Conservation (phyloP, 1,140 invertebrate genomes). For the Brachionus manjavacas region DNA sequence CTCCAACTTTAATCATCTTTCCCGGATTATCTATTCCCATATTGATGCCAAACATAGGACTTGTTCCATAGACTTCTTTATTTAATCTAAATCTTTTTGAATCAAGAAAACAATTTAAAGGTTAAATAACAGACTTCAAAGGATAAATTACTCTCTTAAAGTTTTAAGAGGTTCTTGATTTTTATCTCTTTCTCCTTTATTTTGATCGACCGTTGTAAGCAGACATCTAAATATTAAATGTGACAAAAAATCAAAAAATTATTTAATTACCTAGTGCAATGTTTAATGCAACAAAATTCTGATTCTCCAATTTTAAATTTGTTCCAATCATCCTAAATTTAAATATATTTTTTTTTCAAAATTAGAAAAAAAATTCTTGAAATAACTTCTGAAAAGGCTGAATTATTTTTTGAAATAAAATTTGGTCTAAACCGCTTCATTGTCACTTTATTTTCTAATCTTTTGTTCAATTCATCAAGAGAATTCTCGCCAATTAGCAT, state of each 20-base stretch:
- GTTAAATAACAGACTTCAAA: neutral
- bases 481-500: neutral
- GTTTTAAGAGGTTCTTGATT: conserved; percentile 51
- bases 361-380: neutral
- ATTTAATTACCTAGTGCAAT: conserved; percentile 46
- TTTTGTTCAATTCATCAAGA: neutral
- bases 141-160: conserved; percentile 45
- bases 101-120: too few species aligned
- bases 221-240: conserved; percentile 46
- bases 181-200: conserved; percentile 46
- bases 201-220: conserved; percentile 50
- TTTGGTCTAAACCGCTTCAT: conserved; percentile 38
- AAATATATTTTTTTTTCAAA: neutral
- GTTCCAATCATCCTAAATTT: conserved; percentile 47
- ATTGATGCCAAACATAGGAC: conserved; percentile 26
- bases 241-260: neutral
- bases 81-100: neutral
- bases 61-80: neutral
- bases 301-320: conserved; percentile 47
- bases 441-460: conserved; percentile 26
- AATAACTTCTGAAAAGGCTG: neutral
- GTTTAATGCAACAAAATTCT: conserved; percentile 46
- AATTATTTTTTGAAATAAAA: neutral
- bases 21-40: conserved; percentile 8
- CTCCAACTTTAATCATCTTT: neutral